phyloP scores from a whole-genome alignment of 2,888 invertebrate genomes.

The Xanthorhoe spadicearia region DNA sequence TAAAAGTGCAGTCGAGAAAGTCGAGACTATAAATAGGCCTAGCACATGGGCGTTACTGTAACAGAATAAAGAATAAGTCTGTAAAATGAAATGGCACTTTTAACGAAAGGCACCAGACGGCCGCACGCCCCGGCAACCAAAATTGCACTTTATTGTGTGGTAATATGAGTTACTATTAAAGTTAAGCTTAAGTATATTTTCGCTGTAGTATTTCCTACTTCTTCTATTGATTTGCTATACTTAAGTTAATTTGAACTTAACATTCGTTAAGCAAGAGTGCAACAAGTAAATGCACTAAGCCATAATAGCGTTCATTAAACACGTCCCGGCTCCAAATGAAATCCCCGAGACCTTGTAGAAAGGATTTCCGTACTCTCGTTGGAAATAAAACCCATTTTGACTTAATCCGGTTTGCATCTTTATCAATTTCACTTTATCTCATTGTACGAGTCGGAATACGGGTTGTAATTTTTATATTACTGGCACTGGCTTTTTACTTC shows the following conservation, averaged over 20 bases:
- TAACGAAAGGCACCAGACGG: no score
- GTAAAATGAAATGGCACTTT: no score
- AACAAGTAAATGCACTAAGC: conserved; percentile 4
- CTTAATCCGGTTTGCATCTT: conserved; percentile 34
- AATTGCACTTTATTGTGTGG: no score
- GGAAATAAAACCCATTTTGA: conserved; percentile 28
- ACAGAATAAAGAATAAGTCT: no score
- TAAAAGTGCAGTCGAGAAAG: no score
- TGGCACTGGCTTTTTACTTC: not conserved
- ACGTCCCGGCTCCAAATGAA: conserved; percentile 10
- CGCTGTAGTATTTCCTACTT: no score
- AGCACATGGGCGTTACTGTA: no score
- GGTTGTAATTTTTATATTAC: not conserved
- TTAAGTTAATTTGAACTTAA: not conserved
- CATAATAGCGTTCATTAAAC: conserved; percentile 5
- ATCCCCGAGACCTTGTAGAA: conserved; percentile 10
- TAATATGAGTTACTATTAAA: no score
- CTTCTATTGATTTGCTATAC: no score
- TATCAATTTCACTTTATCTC: conserved; percentile 35
- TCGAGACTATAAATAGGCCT: no score
- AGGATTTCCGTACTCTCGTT: conserved; percentile 17
- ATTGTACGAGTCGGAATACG: conserved; percentile 21
- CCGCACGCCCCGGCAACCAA: no score
- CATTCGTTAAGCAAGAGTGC: not conserved
- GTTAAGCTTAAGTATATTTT: no score